Conservation (phyloP, 2,113 vertebrate genomes). For the Pomatostomus ruficeps region DNA sequence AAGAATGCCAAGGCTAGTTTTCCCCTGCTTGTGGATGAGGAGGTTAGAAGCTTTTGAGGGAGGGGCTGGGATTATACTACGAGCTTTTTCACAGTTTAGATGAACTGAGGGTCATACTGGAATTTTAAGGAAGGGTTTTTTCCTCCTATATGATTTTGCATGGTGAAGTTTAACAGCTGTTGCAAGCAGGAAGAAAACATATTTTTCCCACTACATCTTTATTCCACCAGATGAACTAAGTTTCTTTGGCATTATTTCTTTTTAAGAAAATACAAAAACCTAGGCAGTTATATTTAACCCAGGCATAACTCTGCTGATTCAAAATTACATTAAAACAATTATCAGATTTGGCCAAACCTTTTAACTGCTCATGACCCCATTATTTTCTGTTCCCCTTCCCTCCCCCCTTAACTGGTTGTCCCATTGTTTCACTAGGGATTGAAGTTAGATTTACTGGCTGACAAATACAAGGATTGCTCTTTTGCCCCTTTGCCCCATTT, state of each 20-base stretch:
- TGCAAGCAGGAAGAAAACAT: constrained; percentile 19
- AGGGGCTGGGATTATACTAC: background rate
- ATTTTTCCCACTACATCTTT: background rate
- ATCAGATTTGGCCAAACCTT: background rate
- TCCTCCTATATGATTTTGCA: background rate
- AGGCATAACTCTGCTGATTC: background rate
- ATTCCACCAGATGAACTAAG: background rate
- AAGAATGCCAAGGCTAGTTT: background rate
- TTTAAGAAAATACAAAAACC: background rate
- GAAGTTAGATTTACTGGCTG: constrained; percentile 18
- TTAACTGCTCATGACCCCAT: background rate
- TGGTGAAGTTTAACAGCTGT: constrained; percentile 38
- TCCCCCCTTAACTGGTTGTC: background rate
- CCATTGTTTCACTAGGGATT: background rate
- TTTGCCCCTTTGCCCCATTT: background rate
- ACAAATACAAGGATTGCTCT: constrained; percentile 20
- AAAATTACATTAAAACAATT: background rate
- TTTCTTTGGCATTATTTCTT: constrained; percentile 12
- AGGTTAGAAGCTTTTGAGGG: background rate
- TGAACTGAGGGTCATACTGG: background rate
- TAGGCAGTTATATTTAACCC: background rate
- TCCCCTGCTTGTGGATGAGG: background rate
- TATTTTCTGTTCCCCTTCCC: background rate
- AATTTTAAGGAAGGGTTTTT: background rate
- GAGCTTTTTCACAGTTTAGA: background rate